Evolutionary conservation across 2,113 vertebrate genomes (phyloP).

Genomic region (Zosterops japonicus): DNA sequence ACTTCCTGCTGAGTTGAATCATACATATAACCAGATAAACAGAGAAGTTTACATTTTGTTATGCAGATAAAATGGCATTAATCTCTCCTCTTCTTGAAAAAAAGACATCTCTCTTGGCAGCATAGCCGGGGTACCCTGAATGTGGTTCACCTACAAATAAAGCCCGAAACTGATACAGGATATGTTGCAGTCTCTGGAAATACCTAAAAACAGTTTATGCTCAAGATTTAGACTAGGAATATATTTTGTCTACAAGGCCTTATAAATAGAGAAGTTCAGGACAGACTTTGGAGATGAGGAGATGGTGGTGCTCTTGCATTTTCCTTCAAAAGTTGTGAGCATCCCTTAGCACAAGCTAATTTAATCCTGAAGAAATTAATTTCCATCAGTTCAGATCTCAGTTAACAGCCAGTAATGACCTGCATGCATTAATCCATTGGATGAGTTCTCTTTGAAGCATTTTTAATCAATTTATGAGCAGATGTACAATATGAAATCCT

Average conservation of each 20-base stretch:
- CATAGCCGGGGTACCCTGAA: not conserved
- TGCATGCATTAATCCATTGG: not conserved
- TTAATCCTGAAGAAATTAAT: not conserved
- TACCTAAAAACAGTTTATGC: not conserved
- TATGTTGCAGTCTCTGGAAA: not conserved
- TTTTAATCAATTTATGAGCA: not conserved
- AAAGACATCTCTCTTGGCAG: not conserved
- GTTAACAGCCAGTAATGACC: not conserved
- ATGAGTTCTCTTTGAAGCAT: not conserved
- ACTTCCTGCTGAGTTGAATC: not conserved
- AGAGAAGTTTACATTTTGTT: not conserved
- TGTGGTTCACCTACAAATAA: not conserved
- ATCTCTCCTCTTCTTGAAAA: not conserved
- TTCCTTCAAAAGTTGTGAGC: not conserved
- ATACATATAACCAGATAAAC: not conserved
- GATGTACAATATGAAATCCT: not conserved
- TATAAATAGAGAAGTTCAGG: not conserved
- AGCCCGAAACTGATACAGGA: not conserved
- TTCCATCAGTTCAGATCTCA: not conserved
- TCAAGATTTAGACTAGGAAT: not conserved
- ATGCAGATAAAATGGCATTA: not conserved
- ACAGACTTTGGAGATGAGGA: not conserved
- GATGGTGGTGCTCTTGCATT: not conserved
- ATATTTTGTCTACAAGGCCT: not conserved
- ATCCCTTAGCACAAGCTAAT: not conserved